Evolutionary conservation across 2,888 invertebrate species (phyloP).

Genomic region (Epistrophella euchroma): DNA sequence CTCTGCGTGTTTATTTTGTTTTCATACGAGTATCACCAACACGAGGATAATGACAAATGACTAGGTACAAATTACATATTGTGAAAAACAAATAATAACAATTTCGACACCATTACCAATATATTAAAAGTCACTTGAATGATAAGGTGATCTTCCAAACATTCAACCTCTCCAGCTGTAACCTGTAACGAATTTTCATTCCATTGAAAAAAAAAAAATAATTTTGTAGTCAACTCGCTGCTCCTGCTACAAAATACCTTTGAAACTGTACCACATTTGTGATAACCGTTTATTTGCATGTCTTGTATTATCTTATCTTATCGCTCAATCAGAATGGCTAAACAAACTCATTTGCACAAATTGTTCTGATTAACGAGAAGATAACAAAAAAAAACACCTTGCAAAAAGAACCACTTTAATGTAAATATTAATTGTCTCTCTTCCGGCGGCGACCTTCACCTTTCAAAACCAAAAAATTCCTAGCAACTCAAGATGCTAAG

Average conservation of each 20-base stretch:
- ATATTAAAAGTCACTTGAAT: background rate
- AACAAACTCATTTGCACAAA: conserved; percentile 70
- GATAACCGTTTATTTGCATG: conserved; percentile 8
- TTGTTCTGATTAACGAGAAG: conserved; percentile 47
- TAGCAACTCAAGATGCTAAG: background rate
- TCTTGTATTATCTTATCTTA: conserved; percentile 51
- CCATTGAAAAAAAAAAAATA: background rate
- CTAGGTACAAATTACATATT: background rate
- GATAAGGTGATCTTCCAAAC: background rate
- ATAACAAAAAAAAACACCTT: conserved; percentile 18
- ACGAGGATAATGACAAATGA: background rate
- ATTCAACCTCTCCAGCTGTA: background rate
- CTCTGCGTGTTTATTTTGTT: background rate
- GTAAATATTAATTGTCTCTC: conserved; percentile 41
- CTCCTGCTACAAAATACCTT: background rate
- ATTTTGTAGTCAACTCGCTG: conserved; percentile 2
- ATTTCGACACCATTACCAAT: conserved; percentile 1
- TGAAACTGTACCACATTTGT: conserved; percentile 2
- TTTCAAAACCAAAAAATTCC: conserved; percentile 26
- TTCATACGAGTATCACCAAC: background rate
- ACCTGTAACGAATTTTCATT: background rate
- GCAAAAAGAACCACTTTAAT: background rate
- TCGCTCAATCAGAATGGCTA: conserved; percentile 47
- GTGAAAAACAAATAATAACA: conserved; percentile 3
- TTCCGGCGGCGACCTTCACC: conserved; percentile 65